Base-by-base conservation (phyloP, 2,888 invertebrate species). In the Sesia bembeciformis region DNA sequence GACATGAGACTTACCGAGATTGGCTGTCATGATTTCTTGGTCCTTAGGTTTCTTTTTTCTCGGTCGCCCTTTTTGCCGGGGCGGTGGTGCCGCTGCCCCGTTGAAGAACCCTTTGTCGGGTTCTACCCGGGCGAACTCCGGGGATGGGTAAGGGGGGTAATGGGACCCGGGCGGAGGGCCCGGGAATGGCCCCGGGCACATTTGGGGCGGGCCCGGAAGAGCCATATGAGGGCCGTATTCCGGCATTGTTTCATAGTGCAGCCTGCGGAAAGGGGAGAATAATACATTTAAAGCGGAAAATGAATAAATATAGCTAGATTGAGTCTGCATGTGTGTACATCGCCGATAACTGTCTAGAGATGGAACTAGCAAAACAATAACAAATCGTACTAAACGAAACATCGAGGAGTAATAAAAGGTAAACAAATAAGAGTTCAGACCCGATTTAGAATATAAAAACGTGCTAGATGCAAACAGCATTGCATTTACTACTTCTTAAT, bases 41-140 rank as follows among this genome's bases (percentile, higher is more conserved):
- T 96, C 96, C 90, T 96, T 96, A 54, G 96, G 96, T 84, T 97
- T 97, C 91, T 97, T 92, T 90, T 97, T 97, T 76, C 97, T 91
- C 42, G 97, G 97, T 64, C 98, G 91, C 5, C 97, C 97, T 91
- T 98, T 98, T 83, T 97, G 97, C 66, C 97, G 91, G 4, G 96
- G 95, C n/a, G 93, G 92, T 53, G 89, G 87, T 46, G 84, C 83
- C 4, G 85, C 59, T 55, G 88, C 83, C 5, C 92, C 92, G 66
- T 92, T 92, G 77, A 91, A 92, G 76, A 91, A 92, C 64, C 79
- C 91, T 81, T 88, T 91, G 67, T 83, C 87, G 52, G 75, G 75
- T 57, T 84, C 89, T 55, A 78, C 90, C 79, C 84, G 91, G 77
- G 70, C 84, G 84, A 84, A 91, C 77, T 83, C 92, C 74, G 85